A percentile compares a stretch with the other conserved stretches of the same genome.
Conservation (phyloP, 1,140 invertebrate species). For the Drosophila watanabei region DNA sequence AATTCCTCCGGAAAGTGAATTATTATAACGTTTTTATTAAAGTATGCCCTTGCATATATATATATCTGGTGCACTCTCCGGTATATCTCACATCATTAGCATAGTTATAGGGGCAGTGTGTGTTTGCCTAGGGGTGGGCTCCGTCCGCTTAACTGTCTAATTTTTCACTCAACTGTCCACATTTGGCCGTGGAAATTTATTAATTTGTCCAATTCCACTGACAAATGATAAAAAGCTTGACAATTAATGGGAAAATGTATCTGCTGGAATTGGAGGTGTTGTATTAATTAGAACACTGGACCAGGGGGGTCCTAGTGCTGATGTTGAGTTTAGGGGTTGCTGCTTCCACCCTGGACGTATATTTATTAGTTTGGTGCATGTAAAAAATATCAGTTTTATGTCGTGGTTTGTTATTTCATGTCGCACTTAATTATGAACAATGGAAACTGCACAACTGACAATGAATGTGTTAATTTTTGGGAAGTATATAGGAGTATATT, state of each 20-base stretch:
- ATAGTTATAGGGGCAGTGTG: constrained; percentile 63
- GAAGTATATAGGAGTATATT: too few relatives aligned
- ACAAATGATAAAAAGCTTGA: constrained; percentile 83
- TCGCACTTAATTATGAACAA: constrained; percentile 37
- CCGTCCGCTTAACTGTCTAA: constrained; percentile 64
- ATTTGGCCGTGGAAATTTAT: constrained; percentile 77
- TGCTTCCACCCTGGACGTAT: constrained; percentile 11
- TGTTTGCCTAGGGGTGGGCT: constrained; percentile 37
- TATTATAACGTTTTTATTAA: constrained; percentile 84
- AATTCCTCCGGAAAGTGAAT: constrained; percentile 75
- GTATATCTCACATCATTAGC: constrained; percentile 76
- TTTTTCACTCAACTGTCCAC: constrained; percentile 82
- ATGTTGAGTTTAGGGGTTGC: constrained; percentile 33
- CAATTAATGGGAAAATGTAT: constrained; percentile 65
- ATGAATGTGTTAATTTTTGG: constrained; percentile 39
- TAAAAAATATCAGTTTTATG: constrained; percentile 30
- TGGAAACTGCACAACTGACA: constrained; percentile 10
- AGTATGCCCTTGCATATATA: constrained; percentile 40
- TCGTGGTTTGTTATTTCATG: constrained; percentile 32
- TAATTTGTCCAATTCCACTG: constrained; percentile 79
- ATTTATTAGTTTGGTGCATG: constrained; percentile 21
- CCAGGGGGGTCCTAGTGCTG: constrained; percentile 29
- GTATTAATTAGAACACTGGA: constrained; percentile 69
- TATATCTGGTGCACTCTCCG: constrained; percentile 17
- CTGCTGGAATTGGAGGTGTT: constrained; percentile 59